These are phyloP conservation scores for Troilus luridus DNA, from an alignment of 2,888 invertebrate species.

Conservation along the genomic window DNA sequence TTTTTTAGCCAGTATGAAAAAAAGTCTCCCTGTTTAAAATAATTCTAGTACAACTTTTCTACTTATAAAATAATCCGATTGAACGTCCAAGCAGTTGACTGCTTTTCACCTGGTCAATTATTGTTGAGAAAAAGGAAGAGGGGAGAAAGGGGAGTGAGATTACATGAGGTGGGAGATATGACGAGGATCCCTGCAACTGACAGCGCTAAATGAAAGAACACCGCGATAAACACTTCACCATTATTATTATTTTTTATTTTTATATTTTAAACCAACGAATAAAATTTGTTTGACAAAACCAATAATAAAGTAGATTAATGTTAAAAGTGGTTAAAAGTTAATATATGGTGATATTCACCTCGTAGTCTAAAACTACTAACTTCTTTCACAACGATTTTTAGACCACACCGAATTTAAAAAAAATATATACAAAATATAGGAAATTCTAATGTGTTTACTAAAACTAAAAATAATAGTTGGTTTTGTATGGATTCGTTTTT, in stretches of 20 bases:
- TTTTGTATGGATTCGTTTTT: too few relatives aligned
- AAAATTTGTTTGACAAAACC: not conserved
- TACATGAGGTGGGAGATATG: not conserved
- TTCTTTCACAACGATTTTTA: too few relatives aligned
- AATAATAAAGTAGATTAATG: too few relatives aligned
- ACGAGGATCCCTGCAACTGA: not conserved
- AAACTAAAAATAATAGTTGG: too few relatives aligned
- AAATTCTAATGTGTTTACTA: too few relatives aligned
- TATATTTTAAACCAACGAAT: not conserved
- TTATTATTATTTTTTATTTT: not conserved
- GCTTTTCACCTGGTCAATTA: not conserved
- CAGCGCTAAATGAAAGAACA: conserved; percentile 14
- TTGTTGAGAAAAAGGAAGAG: not conserved
- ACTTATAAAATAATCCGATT: not conserved
- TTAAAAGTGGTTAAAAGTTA: too few relatives aligned
- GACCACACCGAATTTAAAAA: too few relatives aligned
- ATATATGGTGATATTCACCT: too few relatives aligned
- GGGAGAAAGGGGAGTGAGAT: not conserved
- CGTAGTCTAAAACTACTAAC: too few relatives aligned
- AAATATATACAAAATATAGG: too few relatives aligned
- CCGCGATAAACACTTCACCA: not conserved
- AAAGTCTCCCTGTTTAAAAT: not conserved
- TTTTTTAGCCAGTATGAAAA: too few relatives aligned
- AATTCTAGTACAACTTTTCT: not conserved
- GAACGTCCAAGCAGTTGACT: not conserved